These are phyloP conservation scores for Lycophotia porphyrea DNA, from an alignment of 2,888 invertebrate species.

Conservation along the genomic window DNA sequence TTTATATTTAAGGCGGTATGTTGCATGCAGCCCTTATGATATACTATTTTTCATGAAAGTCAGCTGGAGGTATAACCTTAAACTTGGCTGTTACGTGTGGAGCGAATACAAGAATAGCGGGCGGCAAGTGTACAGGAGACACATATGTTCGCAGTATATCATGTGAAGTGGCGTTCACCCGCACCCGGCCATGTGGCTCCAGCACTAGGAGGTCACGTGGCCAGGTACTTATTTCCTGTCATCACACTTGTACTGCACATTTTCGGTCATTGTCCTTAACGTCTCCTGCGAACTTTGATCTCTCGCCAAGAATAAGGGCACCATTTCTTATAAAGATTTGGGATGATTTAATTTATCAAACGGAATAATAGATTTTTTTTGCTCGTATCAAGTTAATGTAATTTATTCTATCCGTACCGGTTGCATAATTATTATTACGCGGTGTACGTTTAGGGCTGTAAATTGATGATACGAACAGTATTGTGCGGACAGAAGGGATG, in stretches of 20 bases:
- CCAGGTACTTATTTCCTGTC: slow-evolving; percentile 83
- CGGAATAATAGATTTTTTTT: slow-evolving; percentile 60
- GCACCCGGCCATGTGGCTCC: slow-evolving; percentile 77
- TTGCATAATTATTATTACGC: slow-evolving; percentile 76
- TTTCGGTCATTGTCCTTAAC: slow-evolving; percentile 70
- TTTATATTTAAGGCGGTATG: slow-evolving; percentile 25
- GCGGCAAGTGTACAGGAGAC: slow-evolving; percentile 72
- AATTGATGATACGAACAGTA: slow-evolving; percentile 77
- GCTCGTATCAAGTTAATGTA: slow-evolving; percentile 61
- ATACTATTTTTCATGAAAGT: slow-evolving; percentile 48
- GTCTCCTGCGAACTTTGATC: slow-evolving; percentile 51
- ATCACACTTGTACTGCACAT: slow-evolving; percentile 77
- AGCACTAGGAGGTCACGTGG: slow-evolving; percentile 79
- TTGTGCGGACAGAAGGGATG: slow-evolving; percentile 75
- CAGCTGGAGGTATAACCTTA: slow-evolving; percentile 75
- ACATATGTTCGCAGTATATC: slow-evolving; percentile 82
- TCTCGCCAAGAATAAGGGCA: slow-evolving; percentile 38
- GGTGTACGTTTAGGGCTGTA: slow-evolving; percentile 72
- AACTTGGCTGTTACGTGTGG: slow-evolving; percentile 71
- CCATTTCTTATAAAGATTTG: slow-evolving; percentile 47
- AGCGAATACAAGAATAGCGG: slow-evolving; percentile 66
- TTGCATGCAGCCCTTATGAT: slow-evolving; percentile 35
- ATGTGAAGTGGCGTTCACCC: slow-evolving; percentile 77
- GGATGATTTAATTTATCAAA: slow-evolving; percentile 72
- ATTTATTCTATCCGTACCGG: slow-evolving; percentile 67